Percentiles rank a stretch among this genome's conserved stretches.
Evolutionary conservation across 1,140 invertebrate species (phyloP).

Genomic region (Solenopsis invicta): DNA sequence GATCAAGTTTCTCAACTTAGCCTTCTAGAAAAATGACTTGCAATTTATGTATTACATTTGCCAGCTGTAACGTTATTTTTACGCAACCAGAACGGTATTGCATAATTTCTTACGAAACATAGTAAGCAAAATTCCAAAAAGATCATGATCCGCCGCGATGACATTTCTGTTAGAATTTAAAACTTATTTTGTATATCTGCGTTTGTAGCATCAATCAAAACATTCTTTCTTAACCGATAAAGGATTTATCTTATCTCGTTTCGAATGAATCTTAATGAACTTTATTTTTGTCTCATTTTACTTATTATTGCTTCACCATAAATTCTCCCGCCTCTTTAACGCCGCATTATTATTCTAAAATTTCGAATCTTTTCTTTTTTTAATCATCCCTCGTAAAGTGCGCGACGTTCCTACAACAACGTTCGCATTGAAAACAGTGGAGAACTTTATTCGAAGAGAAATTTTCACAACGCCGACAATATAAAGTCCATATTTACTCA

Average conservation of each 20-base stretch:
- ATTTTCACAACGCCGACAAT: slow-evolving; percentile 35
- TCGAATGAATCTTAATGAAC: neutral
- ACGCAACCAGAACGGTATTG: neutral
- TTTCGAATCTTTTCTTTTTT: slow-evolving; percentile 7
- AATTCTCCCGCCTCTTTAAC: neutral
- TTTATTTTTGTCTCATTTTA: neutral
- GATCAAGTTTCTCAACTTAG: neutral
- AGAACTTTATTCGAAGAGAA: slow-evolving; percentile 32
- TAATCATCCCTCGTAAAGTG: neutral
- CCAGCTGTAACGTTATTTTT: neutral
- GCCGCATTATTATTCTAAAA: slow-evolving; percentile 1
- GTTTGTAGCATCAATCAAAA: neutral
- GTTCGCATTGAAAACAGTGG: slow-evolving; percentile 19
- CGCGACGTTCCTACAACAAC: neutral
- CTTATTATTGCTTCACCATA: neutral
- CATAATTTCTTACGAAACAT: neutral
- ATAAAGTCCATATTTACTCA: slow-evolving; percentile 38
- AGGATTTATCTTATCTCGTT: neutral
- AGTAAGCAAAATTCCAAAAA: neutral
- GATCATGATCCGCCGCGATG: neutral
- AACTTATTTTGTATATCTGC: neutral
- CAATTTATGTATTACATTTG: neutral
- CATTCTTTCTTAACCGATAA: neutral
- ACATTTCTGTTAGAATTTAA: neutral
- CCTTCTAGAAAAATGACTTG: neutral